Base-by-base conservation (phyloP, 2,797 vertebrate species). In the Poecile montanus region DNA sequence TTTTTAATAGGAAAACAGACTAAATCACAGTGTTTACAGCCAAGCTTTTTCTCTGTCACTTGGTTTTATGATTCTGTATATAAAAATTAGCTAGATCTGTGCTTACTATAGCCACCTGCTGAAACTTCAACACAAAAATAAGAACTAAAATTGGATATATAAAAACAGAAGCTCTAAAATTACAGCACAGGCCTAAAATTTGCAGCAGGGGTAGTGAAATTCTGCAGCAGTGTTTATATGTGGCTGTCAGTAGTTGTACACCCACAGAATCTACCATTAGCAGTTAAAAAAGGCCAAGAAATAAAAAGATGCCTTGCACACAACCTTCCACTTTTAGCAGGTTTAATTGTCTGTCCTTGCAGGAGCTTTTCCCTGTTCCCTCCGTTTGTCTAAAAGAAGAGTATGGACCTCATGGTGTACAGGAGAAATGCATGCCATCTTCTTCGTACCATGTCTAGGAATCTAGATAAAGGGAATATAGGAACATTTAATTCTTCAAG, bases 91-190 rank as follows among this genome's bases (percentile, higher is more conserved):
- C 75, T 94, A 89, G 77, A 94, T 95, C 63, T 58, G 20, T 86
- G 84, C 38, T 82, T 96, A 94, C 78, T 94, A 87, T 57, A 94
- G 81, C 83, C 91, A 93, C 91, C 89, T 94, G 66, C 62, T 88
- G 76, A 89, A 94, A 94, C 36, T 92, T 85, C 78, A 73, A 86
- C 79, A 95, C 38, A 78, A 94, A 95, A 95, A 92, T 93, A 94
- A 63, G 90, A 88, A 76, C 73, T 92, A 61, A 85, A 95, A 91
- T 88, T 95, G 82, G 67, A 71, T 82, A 87, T 67, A 94, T 76
- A 95, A 91, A 95, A 91, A 15, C 67, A 94, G 92, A 92, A 85
- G 51, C 83, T 91, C 80, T 56, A 67, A 96, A 96, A 93, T 93
- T 89, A 91, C 47, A 94, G 74, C 75, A 88, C 50, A 53, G 45